Evolutionary conservation across 2,888 invertebrate species (phyloP).

Genomic region (Caenorhabditis wallacei): DNA sequence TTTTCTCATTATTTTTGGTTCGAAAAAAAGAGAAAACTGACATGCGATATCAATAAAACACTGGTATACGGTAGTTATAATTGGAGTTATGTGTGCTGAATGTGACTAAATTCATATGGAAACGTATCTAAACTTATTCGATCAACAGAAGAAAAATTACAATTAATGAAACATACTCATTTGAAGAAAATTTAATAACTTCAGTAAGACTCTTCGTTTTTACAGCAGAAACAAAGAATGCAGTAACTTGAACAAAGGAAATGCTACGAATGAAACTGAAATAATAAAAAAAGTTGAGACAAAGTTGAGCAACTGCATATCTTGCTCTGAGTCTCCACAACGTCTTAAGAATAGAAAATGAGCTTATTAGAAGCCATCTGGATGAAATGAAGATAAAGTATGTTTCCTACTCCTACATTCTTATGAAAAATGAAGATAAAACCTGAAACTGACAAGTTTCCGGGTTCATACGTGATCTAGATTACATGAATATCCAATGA

Average conservation of each 20-base stretch:
- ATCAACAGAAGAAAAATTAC: too few species aligned
- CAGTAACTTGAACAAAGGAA: not conserved
- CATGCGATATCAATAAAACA: conserved; percentile 10
- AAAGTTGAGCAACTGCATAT: conserved; percentile 15
- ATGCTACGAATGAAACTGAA: conserved; percentile 18
- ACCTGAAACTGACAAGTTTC: conserved; percentile 23
- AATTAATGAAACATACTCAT: too few species aligned
- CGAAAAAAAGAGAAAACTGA: not conserved
- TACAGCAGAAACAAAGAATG: not conserved
- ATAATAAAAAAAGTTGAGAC: conserved; percentile 6
- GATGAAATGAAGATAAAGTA: conserved; percentile 22
- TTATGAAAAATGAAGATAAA: conserved; percentile 45
- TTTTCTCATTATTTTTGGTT: conserved; percentile 12
- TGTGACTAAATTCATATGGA: too few species aligned
- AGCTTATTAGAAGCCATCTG: conserved; percentile 50
- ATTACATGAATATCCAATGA: conserved; percentile 21
- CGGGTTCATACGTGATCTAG: conserved; percentile 31
- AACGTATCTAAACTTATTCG: too few species aligned
- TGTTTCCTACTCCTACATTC: conserved; percentile 8
- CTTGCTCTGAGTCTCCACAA: conserved; percentile 20
- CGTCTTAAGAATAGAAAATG: conserved; percentile 55
- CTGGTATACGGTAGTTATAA: not conserved
- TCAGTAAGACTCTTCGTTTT: too few species aligned
- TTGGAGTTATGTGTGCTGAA: not conserved
- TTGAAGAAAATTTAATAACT: too few species aligned